Conservation (phyloP, 30 jellyfish, hydroid and myxozoan genomes). For the Chironex yamaguchii region DNA sequence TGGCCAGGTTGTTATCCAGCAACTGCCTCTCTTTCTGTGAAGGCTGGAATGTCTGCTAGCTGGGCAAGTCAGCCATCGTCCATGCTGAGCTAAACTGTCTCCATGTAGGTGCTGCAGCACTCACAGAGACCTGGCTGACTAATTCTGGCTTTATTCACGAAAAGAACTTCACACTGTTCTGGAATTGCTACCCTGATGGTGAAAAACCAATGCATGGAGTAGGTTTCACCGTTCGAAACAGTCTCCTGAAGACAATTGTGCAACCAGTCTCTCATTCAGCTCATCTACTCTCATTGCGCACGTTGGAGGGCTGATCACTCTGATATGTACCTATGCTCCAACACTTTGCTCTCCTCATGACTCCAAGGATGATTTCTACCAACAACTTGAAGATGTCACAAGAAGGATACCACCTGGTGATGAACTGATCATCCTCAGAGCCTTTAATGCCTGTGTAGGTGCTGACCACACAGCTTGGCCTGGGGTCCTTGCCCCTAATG, state of each 20-base stretch:
- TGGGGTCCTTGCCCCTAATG: neutral
- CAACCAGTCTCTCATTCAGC: neutral
- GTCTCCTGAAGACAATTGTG: neutral
- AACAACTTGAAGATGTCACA: neutral
- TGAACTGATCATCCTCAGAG: neutral
- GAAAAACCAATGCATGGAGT: neutral
- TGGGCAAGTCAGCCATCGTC: too few species aligned
- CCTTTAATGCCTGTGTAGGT: neutral
- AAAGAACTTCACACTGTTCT: neutral
- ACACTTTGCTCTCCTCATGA: neutral
- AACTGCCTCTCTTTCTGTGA: too few species aligned
- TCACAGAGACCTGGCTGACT: too few species aligned
- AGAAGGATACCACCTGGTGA: neutral
- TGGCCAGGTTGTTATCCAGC: too few species aligned
- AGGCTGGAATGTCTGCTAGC: too few species aligned
- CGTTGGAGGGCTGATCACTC: neutral
- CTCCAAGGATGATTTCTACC: constrained; percentile 1
- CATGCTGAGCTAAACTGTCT: too few species aligned
- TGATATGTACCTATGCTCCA: constrained; percentile 6
- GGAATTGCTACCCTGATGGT: neutral
- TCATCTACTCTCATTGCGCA: neutral
- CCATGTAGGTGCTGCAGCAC: too few species aligned
- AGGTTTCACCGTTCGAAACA: neutral
- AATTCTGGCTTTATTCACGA: too few species aligned
- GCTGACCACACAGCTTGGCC: neutral